Evolutionary conservation across 2,113 vertebrate species (phyloP), one percentile per base, ranked within the genome.

Genomic region (Phylloscopus trochilus): DNA sequence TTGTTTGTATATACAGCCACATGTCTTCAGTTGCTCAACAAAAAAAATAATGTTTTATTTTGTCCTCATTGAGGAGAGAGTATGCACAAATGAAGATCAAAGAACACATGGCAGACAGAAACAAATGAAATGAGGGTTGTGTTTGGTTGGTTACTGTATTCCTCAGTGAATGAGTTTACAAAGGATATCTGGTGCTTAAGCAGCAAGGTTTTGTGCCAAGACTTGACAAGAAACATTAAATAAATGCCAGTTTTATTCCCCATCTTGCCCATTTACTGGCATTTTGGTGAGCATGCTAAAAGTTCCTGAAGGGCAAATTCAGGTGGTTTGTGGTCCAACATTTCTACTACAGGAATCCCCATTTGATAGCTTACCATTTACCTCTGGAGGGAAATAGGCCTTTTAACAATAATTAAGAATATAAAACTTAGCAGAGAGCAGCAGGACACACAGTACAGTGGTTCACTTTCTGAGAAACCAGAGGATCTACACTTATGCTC

Each of bases 11-110:
- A 95, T 93, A 97, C 95, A 96, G 96, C 95, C 97, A 97, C 95
- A 84, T 84, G 90, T 91, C 96, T 97, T 97, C 85, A 95, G 95
- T 77, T 93, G 80, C 94, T 96, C 90, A 98, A 97, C 97, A 97
- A 96, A 96, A 96, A 97, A 96, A 89, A 86, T 59, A 88, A 77
- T 77, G 79, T 95, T 97, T 97, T 89, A 96, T 96, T 97, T 97
- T 98, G 98, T 99, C 99, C 99, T 99, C 99, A 99, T 97, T 99
- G 99, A 99, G 99, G 99, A 98, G 98, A 99, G 98, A 98, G 98
- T 98, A 98, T 97, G 98, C 98, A 98, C 84, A 98, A 98, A 97
- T 82, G 97, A 98, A 97, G 97, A 98, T 98, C 83, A 64, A 97
- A 98, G 97, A 98, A 98, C 98, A 98, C 97, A 93, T 96, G 95